phyloP scores from a whole-genome alignment of 2,797 vertebrate genomes.

The Miichthys miiuy region DNA sequence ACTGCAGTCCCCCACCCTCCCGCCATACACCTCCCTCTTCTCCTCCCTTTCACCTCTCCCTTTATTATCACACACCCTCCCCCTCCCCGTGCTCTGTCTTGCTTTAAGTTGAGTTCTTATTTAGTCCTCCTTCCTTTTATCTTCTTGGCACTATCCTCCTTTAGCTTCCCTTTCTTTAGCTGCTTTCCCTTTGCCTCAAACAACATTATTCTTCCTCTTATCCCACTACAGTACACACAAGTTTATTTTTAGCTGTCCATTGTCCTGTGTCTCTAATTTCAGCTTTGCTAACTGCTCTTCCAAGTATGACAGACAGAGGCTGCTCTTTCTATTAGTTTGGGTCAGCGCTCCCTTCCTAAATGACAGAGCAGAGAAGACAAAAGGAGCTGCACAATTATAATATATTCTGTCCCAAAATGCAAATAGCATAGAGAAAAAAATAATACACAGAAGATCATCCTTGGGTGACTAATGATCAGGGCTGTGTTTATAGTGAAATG shows the following conservation, averaged over 20 bases:
- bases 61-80: slow-evolving; percentile 52
- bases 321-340: slow-evolving; percentile 85
- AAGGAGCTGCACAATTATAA: slow-evolving; percentile 42
- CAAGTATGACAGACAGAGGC: slow-evolving; percentile 83
- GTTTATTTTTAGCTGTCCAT: slow-evolving; percentile 23
- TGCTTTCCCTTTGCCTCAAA: slow-evolving; percentile 12
- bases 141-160: slow-evolving; percentile 19
- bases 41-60: slow-evolving; percentile 63
- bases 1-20: slow-evolving; percentile 52
- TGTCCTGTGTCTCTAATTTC: slow-evolving; percentile 41
- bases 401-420: slow-evolving; percentile 47
- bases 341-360: slow-evolving; percentile 65
- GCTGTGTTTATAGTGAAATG: slow-evolving; percentile 33
- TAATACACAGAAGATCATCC: slow-evolving; percentile 2
- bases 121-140: slow-evolving; percentile 37
- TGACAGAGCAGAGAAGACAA: slow-evolving; percentile 48
- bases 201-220: slow-evolving; percentile 12
- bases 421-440: slow-evolving; percentile 20
- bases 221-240: not conserved
- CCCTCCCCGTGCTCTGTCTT: slow-evolving; percentile 35
- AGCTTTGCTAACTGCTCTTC: slow-evolving; percentile 74
- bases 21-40: slow-evolving; percentile 51
- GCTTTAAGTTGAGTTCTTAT: slow-evolving; percentile 59
- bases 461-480: slow-evolving; percentile 31
- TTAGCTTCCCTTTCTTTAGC: slow-evolving; percentile 30